Evolutionary conservation across 1,140 invertebrate species (phyloP), one percentile per base, ranked within the genome.

Genomic region (Homarus americanus): DNA sequence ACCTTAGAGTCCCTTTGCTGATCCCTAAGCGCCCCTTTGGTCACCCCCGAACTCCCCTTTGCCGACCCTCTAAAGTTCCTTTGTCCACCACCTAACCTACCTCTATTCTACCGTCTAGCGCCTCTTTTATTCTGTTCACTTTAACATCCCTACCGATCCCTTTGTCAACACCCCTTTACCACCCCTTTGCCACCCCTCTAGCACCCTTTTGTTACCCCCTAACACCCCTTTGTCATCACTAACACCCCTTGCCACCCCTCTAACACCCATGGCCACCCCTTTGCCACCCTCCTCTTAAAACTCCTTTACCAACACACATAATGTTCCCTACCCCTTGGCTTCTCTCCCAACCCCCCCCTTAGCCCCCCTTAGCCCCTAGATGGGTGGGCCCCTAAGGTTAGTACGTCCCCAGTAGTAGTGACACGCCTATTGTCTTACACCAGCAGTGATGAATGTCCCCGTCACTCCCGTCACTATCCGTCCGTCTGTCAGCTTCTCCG

Each of bases 331-430:
- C 75, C 75, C 44, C 75, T 20, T 41, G 66, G 32, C 66, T n/a
- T n/a, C n/a, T n/a, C n/a, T n/a, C n/a, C n/a, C n/a, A n/a, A n/a
- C n/a, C n/a, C 44, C 40, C 41, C 75, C 38, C 36, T 78, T 78
- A 34, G 44, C 41, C 75, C 44, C 44, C 44, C 44, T 15, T 49
- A 49, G 15, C 44, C 20, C 82, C 58, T 12, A 40, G 32, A 41
- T 7, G 24, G 82, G 58, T 34, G 36, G 38, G 38, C 58, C n/a
- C n/a, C n/a, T n/a, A n/a, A n/a, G n/a, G n/a, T n/a, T n/a, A n/a
- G n/a, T n/a, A 63, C 17, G n/a, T 76, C 84, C 84, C n/a, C 84
- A 76, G 49, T 40, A 76, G 72, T 76, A 75, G 84, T 86, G 84
- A 86, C 84, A 32, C 73, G 73, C 28, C 84, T 36, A 86, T 86